Evolutionary conservation across 2,888 invertebrate genomes (phyloP), one percentile per base, ranked within the genome.

Genomic region (Drepanosiphum platanoidis): DNA sequence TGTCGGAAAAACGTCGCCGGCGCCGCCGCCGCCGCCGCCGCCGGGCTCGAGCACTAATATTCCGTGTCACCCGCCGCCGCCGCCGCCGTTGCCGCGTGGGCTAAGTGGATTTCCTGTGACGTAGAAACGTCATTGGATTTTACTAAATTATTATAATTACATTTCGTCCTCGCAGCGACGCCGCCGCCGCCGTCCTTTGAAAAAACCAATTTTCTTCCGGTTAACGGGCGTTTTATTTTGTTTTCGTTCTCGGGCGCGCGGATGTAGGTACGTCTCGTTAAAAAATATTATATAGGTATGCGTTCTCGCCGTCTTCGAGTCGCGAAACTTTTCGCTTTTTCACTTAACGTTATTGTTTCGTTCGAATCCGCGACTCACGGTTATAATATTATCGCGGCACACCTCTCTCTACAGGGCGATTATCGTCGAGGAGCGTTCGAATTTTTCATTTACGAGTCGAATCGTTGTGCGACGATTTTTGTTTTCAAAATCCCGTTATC

Each of bases 151-250:
- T 36, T 18, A 52, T 70, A 80, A 80, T 80, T n/a, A 70, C 34
- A 46, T 52, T 68, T 70, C 34, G 46, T n/a, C 11, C 34, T 68
- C n/a, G n/a, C n/a, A n/a, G n/a, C n/a, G 64, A 78, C 42, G 36
- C 4, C n/a, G 36, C 34, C 42, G 36, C 4, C n/a, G 36, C 34
- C n/a, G 30, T 80, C 52, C 7, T 36, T 34, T n/a, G 68, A 79
- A 79, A 79, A 79, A 79, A 27, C 68, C 79, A 79, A 79, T 79
- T 79, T 79, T 36, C 34, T 80, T 80, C 34, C 52, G 34, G 80
- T 80, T 68, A 80, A 80, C 52, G 80, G 68, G 11, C 46, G 32
- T 79, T 68, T 80, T 70, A 27, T 46, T 46, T 46, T 79, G 11
- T 52, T 39, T n/a, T 34, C 52, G 22, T 52, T 46, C 46, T 46